Evolutionary conservation across 2,888 invertebrate species (phyloP).

Genomic region (Cerastis rubricosa): DNA sequence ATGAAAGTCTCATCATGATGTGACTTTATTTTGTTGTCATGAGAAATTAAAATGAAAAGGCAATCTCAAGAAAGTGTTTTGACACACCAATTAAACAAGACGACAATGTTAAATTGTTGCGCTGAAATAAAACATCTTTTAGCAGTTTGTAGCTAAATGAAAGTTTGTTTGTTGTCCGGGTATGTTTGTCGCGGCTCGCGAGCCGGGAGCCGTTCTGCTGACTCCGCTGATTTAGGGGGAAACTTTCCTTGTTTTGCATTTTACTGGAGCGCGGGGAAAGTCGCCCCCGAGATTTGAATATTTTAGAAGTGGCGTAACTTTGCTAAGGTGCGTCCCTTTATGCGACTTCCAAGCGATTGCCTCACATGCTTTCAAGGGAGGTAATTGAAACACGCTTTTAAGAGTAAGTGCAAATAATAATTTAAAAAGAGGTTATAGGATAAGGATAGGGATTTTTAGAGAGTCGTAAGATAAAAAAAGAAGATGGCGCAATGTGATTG

Average conservation of each 20-base stretch:
- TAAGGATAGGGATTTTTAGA: not conserved
- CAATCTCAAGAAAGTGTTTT: conserved; percentile 52
- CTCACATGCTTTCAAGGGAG: conserved; percentile 73
- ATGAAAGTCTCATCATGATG: conserved; percentile 24
- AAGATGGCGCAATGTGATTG: conserved; percentile 69
- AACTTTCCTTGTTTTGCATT: conserved; percentile 89
- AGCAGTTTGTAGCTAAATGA: conserved; percentile 76
- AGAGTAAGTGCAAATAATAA: conserved; percentile 67
- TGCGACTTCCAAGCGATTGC: conserved; percentile 77
- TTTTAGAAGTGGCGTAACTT: conserved; percentile 86
- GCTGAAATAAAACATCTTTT: conserved; percentile 65
- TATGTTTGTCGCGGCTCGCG: conserved; percentile 77
- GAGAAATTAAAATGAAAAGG: conserved; percentile 33
- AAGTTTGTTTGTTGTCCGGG: conserved; percentile 86
- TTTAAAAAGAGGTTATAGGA: conserved; percentile 38
- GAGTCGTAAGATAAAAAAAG: conserved; percentile 66
- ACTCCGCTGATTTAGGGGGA: conserved; percentile 85
- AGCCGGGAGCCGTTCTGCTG: conserved; percentile 75
- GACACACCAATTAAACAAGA: conserved; percentile 64
- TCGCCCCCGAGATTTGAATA: conserved; percentile 88
- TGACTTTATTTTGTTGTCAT: conserved; percentile 28
- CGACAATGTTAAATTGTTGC: conserved; percentile 52
- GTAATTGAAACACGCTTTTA: conserved; percentile 75
- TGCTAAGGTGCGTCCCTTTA: conserved; percentile 83
- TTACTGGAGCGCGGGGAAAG: conserved; percentile 83